Evolutionary conservation across 2,113 vertebrate genomes (phyloP), one percentile per base, ranked within the genome.

Genomic region (Xiphophorus hellerii): DNA sequence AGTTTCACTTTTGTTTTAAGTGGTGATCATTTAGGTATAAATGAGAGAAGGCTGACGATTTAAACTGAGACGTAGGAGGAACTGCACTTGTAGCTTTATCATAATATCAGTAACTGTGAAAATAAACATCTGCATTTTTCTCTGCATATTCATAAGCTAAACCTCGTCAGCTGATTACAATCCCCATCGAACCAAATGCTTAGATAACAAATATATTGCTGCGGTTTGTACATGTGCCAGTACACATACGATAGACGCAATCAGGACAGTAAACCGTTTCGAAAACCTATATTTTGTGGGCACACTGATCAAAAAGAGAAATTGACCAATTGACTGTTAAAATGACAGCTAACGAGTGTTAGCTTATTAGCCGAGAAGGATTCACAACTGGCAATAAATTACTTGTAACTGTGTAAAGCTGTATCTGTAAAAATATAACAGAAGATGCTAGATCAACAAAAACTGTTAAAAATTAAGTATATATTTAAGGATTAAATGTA

Each of bases 301-400:
- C 20, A 54, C 15, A 15, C 48, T 25, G 20, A 2, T 22, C 48
- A 25, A 20, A 54, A 54, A 54, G 17, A 54, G 22, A 58, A 28
- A 28, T 28, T 28, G 28, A 11, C 2, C 8, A 58, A 58, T 25
- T 58, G 17, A 58, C 44, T 20, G 51, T 58, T 58, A 58, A 58
- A 25, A 58, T 58, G 51, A 25, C 9, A 58, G 51, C 22, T 58
- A 58, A 58, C 9, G 22, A 9, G 2, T 11, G 28, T 37, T 71
- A 79, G 74, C 77, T 20, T 54, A 30, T 44, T 66, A 82, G 62
- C 62, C 27, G 58, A 58, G 30, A 33, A 58, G 22, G 48, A 70
- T 2, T 13, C 48, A n/a, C 22, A 28, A 11, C 42, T 15, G 31
- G 17, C 30, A 31, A 29, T 29, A 54, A 22, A 3, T 33, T 17